Percentiles rank a stretch among this genome's conserved stretches.
Evolutionary conservation across 92 coral and sea anemone species (phyloP).

Genomic region (Porites cylindrica): DNA sequence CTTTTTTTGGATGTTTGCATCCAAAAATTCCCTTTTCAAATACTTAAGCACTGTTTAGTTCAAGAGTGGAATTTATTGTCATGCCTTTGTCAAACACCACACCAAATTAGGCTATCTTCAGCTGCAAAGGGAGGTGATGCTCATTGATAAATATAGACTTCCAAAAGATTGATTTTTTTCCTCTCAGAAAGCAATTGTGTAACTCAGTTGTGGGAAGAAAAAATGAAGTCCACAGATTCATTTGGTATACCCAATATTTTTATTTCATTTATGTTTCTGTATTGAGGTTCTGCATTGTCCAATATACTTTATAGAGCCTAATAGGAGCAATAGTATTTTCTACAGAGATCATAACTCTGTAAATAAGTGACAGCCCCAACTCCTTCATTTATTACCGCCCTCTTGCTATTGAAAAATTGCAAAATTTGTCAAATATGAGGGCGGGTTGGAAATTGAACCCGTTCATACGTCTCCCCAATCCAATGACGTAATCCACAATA

Average conservation of each 20-base stretch:
- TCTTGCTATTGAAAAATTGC: neutral
- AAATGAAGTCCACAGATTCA: neutral
- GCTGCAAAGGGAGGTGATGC: too few species aligned
- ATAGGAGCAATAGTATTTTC: neutral
- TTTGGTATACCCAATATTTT: too few species aligned
- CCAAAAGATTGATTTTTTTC: too few species aligned
- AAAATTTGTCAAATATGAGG: neutral
- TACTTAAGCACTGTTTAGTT: neutral
- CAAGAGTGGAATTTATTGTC: neutral
- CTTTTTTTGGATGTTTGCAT: too few species aligned
- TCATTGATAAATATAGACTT: too few species aligned
- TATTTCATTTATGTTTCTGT: too few species aligned
- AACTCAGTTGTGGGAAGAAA: neutral
- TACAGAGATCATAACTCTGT: neutral
- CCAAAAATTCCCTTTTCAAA: too few species aligned
- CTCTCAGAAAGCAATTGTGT: neutral
- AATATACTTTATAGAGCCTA: neutral
- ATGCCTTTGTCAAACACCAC: neutral
- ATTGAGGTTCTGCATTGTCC: neutral
- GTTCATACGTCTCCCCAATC: neutral
- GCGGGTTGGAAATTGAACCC: neutral
- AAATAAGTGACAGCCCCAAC: too few species aligned
- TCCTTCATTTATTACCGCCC: neutral
- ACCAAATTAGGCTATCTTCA: neutral
- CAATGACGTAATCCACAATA: slow-evolving; percentile 41